These are phyloP conservation scores for Madoqua kirkii DNA, from an alignment of 2,113 vertebrate genomes.

Conservation along the genomic window DNA sequence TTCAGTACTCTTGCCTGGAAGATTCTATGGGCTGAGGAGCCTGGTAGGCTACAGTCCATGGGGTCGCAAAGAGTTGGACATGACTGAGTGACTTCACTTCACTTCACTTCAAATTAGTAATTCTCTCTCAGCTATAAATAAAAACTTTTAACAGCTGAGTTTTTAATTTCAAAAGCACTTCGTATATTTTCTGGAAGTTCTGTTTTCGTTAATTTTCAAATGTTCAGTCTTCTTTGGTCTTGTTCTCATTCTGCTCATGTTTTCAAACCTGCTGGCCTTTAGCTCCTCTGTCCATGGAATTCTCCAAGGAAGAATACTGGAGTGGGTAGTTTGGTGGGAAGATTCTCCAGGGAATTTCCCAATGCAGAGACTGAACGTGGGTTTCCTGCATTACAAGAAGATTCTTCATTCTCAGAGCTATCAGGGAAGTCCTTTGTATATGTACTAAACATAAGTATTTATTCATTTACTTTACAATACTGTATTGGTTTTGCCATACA, in stretches of 20 bases:
- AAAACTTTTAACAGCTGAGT: not conserved
- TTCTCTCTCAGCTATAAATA: not conserved
- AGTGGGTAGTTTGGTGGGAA: not conserved
- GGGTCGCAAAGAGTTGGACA: too few relatives aligned
- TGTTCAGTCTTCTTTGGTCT: not conserved
- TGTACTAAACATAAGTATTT: not conserved
- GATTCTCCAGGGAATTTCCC: not conserved
- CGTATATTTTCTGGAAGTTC: not conserved
- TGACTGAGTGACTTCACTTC: too few relatives aligned
- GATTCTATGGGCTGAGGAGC: too few relatives aligned
- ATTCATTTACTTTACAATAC: too few relatives aligned
- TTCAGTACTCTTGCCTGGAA: too few relatives aligned
- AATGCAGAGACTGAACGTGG: not conserved
- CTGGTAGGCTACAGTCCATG: too few relatives aligned
- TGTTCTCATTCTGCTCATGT: not conserved
- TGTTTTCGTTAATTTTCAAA: not conserved
- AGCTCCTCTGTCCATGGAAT: not conserved
- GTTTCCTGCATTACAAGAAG: not conserved
- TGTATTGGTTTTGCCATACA: too few relatives aligned
- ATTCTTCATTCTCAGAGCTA: not conserved
- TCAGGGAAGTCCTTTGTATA: not conserved
- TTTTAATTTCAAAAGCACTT: not conserved
- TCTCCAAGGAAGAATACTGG: not conserved
- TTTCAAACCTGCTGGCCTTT: not conserved
- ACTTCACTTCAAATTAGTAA: not conserved